A percentile compares a stretch with the other conserved stretches of the same genome.
Evolutionary conservation across 2,888 invertebrate species (phyloP).

Genomic region (Ditula angustiorana): DNA sequence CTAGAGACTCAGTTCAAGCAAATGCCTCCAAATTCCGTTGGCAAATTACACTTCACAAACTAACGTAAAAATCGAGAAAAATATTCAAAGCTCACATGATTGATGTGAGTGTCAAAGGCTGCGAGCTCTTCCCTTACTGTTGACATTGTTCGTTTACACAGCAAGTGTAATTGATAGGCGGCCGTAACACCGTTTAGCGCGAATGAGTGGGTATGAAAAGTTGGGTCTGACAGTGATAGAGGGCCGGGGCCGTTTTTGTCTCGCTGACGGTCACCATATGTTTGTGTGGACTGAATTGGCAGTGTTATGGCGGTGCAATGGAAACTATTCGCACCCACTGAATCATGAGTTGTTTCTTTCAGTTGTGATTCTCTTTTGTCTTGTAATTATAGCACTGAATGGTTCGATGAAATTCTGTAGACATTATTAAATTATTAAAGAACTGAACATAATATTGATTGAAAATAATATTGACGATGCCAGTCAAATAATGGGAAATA

Average conservation of each 20-base stretch:
- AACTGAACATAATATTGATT: too few relatives aligned
- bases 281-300: conserved; percentile 27
- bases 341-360: neutral
- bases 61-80: conserved; percentile 34
- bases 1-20: neutral
- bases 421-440: too few relatives aligned
- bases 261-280: conserved; percentile 29
- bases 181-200: conserved; percentile 44
- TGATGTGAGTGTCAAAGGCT: conserved; percentile 40
- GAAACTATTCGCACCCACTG: neutral
- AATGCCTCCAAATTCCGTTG: conserved; percentile 6
- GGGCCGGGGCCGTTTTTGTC: conserved; percentile 43
- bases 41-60: conserved; percentile 36
- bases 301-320: neutral
- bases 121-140: conserved; percentile 41
- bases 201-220: conserved; percentile 43
- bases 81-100: conserved; percentile 40
- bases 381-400: too few relatives aligned
- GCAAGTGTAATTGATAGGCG: conserved; percentile 45
- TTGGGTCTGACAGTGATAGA: conserved; percentile 44
- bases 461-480: too few relatives aligned
- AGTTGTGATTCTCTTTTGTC: neutral
- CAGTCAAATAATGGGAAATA: too few relatives aligned
- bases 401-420: too few relatives aligned
- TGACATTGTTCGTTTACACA: conserved; percentile 43